These are phyloP conservation scores for Hypomecis punctinalis DNA, from an alignment of 2,888 invertebrate genomes.

Conservation along the genomic window DNA sequence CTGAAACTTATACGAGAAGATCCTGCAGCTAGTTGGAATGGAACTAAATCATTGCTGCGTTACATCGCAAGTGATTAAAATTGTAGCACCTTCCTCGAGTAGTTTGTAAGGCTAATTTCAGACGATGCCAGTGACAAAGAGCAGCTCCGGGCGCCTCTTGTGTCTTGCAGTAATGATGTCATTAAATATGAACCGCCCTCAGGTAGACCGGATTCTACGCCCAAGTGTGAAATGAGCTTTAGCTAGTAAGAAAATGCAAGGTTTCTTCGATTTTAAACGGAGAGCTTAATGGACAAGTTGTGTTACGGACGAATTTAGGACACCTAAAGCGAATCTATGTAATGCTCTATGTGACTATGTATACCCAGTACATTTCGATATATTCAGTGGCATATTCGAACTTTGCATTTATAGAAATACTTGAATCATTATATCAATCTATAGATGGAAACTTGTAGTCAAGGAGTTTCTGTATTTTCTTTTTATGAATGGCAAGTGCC, in stretches of 20 bases:
- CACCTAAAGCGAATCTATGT: neutral
- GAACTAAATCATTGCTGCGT: constrained; percentile 11
- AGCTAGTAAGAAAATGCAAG: neutral
- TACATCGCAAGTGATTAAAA: constrained; percentile 38
- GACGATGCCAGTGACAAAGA: constrained; percentile 51
- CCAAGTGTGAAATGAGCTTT: constrained; percentile 13
- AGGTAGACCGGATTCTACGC: constrained; percentile 24
- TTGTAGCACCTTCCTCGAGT: constrained; percentile 36
- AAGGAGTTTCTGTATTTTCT: too few relatives aligned
- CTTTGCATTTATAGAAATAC: too few relatives aligned
- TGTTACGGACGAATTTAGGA: neutral
- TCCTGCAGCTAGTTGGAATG: constrained; percentile 4
- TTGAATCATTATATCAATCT: too few relatives aligned
- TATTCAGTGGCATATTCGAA: too few relatives aligned
- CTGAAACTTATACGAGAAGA: neutral
- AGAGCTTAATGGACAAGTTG: neutral
- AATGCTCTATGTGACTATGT: neutral
- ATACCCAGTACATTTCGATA: too few relatives aligned
- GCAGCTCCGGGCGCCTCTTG: constrained; percentile 59
- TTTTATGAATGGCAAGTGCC: too few relatives aligned
- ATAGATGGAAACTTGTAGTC: too few relatives aligned
- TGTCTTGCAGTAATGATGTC: constrained; percentile 79
- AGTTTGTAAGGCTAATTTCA: constrained; percentile 42
- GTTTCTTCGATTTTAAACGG: neutral
- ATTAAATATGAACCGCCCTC: constrained; percentile 76